Percentiles rank a stretch among this genome's conserved stretches.
Evolutionary conservation across 2,888 invertebrate genomes (phyloP).

Genomic region (Belgica antarctica): DNA sequence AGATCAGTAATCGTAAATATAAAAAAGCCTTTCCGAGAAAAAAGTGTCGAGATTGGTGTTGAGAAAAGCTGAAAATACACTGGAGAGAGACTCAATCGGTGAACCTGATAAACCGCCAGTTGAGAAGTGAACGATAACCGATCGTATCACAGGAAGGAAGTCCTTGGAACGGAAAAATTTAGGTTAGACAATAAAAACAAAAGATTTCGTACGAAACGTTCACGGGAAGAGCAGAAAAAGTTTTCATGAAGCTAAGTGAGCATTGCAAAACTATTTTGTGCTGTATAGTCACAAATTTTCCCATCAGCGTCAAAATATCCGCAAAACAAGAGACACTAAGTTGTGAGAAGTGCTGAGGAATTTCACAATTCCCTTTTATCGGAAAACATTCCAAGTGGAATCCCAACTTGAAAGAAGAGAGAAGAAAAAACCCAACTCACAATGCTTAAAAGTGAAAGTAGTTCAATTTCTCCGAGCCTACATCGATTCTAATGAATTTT

Average conservation of each 20-base stretch:
- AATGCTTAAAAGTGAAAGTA: slow-evolving; percentile 40
- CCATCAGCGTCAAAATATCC: too few species aligned
- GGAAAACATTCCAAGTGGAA: too few species aligned
- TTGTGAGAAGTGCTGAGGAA: background rate
- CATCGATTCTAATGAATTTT: too few species aligned
- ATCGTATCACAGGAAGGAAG: background rate
- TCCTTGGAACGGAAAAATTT: background rate
- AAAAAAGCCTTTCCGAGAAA: too few species aligned
- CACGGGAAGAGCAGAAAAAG: background rate
- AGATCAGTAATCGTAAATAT: too few species aligned
- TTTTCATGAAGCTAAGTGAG: background rate
- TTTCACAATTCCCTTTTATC: background rate
- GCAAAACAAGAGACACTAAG: background rate
- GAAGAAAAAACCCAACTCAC: slow-evolving; percentile 17
- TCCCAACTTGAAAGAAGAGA: too few species aligned
- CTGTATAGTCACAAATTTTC: background rate
- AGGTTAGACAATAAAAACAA: background rate
- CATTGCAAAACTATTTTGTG: slow-evolving; percentile 8
- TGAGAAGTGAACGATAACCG: too few species aligned
- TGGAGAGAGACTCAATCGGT: too few species aligned
- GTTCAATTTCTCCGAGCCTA: slow-evolving; percentile 22
- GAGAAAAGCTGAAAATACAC: too few species aligned
- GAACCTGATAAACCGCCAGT: too few species aligned
- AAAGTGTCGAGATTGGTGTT: too few species aligned
- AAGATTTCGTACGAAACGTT: background rate